A percentile compares a stretch with the other conserved stretches of the same genome.
Evolutionary conservation across 2,113 vertebrate genomes (phyloP).

Genomic region (Stigmatopora nigra): DNA sequence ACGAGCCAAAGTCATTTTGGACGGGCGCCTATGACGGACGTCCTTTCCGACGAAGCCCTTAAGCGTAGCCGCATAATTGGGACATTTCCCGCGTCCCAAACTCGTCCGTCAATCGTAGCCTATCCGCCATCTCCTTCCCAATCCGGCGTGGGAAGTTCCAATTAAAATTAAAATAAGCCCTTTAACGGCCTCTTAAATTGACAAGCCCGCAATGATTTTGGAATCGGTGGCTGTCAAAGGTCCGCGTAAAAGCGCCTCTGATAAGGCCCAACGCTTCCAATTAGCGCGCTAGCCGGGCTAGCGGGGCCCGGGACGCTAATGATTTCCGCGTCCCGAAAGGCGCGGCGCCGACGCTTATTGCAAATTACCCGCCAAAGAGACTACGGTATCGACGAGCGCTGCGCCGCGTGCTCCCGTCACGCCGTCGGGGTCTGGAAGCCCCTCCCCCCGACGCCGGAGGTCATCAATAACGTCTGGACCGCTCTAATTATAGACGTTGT

Average conservation of each 20-base stretch:
- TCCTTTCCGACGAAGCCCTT: conserved; percentile 72
- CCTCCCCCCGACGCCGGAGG: conserved; percentile 66
- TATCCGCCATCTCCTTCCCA: conserved; percentile 48
- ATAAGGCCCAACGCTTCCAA: conserved; percentile 99
- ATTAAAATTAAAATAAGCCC: conserved; percentile 96
- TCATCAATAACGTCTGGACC: conserved; percentile 80
- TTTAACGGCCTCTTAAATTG: conserved; percentile 99
- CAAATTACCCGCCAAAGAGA: conserved; percentile 99
- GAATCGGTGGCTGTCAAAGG: conserved; percentile 99
- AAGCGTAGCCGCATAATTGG: conserved; percentile 78
- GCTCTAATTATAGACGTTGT: conserved; percentile 67
- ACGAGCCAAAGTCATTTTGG: conserved; percentile 71
- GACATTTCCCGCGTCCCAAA: conserved; percentile 67
- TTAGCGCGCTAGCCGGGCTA: conserved; percentile 74
- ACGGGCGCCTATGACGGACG: conserved; percentile 67
- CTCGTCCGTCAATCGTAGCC: conserved; percentile 71
- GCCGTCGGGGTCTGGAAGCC: conserved; percentile 73
- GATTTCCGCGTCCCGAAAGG: conserved; percentile 90
- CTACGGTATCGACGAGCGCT: conserved; percentile 90
- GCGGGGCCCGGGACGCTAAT: conserved; percentile 91
- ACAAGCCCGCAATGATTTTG: conserved; percentile 99
- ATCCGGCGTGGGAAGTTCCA: conserved; percentile 77
- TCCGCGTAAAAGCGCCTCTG: conserved; percentile 93
- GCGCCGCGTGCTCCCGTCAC: conserved; percentile 80
- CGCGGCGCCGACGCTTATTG: conserved; percentile 91